Evolutionary conservation across 2,113 vertebrate genomes (phyloP).

Genomic region (Edolisoma coerulescens): DNA sequence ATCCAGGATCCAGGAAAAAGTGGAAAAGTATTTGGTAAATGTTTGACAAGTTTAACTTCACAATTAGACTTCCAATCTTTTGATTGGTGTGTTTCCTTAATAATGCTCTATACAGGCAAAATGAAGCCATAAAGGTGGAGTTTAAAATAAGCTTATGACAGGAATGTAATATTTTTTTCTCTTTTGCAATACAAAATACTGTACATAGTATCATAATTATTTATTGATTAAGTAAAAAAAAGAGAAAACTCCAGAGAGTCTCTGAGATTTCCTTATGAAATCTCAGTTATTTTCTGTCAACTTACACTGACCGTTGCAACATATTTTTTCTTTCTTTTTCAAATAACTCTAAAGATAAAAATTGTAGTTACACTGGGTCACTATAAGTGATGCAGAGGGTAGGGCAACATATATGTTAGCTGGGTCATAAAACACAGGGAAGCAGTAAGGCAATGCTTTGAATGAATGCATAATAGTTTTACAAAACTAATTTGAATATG

Average conservation of each 20-base stretch:
- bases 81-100: not conserved
- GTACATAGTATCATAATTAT: not conserved
- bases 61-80: not conserved
- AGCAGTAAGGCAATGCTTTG: not conserved
- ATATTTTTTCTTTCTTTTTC: not conserved
- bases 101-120: fast-evolving
- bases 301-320: fast-evolving
- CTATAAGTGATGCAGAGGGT: not conserved
- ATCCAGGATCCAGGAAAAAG: not conserved
- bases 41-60: not conserved
- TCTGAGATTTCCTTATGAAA: not conserved
- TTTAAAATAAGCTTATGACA: not conserved
- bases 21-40: not conserved
- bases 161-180: not conserved
- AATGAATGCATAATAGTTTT: not conserved
- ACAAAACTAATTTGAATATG: not conserved
- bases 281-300: not conserved
- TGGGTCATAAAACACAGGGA: not conserved
- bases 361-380: not conserved
- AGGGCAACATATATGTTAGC: not conserved
- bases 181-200: not conserved
- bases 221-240: not conserved
- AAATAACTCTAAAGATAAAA: not conserved
- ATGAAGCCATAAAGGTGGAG: not conserved
- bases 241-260: fast-evolving